Evolutionary conservation across 2,888 invertebrate genomes (phyloP).

Genomic region (Drosophila subquinaria): DNA sequence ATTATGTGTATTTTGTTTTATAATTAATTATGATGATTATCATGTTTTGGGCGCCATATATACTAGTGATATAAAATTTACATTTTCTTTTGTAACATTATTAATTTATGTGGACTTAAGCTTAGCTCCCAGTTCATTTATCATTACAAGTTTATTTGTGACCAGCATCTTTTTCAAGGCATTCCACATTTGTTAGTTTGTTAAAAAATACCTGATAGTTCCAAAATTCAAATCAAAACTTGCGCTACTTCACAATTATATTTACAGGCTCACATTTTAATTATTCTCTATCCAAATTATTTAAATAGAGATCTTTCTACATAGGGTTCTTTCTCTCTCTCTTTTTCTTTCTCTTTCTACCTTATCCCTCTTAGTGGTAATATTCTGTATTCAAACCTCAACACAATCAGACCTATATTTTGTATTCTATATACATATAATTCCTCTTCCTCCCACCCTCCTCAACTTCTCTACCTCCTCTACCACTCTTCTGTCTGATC

Average conservation of each 20-base stretch:
- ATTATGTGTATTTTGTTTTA: neutral
- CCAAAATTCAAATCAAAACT: no score
- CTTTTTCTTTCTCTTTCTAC: neutral
- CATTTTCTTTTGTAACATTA: neutral
- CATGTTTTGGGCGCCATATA: neutral
- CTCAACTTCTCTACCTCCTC: neutral
- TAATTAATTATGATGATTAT: neutral
- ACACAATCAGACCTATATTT: neutral
- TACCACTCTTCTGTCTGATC: constrained; percentile 19
- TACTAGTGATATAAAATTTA: no score
- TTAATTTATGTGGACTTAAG: neutral
- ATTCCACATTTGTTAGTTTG: no score
- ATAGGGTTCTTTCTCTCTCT: neutral
- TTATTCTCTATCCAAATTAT: no score
- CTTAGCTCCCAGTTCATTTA: neutral
- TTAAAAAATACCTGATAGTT: no score
- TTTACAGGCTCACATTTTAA: no score
- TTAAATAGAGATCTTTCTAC: no score
- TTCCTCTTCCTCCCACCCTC: neutral
- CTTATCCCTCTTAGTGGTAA: neutral
- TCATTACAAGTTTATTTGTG: no score
- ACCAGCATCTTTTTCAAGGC: no score
- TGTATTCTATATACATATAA: neutral
- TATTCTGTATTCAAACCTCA: neutral
- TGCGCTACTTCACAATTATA: no score